Evolutionary conservation across 2,113 vertebrate species (phyloP).

Genomic region (Xyrauchen texanus): DNA sequence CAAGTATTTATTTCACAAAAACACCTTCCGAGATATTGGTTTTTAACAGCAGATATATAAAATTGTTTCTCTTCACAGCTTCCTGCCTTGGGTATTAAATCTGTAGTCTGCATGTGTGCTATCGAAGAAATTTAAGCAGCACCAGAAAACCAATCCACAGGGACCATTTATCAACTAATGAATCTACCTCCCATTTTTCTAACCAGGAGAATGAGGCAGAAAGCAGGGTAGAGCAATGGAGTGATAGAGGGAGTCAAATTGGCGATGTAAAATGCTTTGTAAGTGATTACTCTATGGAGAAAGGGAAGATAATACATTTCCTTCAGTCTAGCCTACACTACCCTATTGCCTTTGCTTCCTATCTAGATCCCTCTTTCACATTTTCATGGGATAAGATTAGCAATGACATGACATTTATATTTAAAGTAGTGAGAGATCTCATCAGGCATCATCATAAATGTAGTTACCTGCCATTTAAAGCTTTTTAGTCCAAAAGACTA

Average conservation of each 20-base stretch:
- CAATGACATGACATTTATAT: too few species aligned
- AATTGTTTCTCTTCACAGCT: not conserved
- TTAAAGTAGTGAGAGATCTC: too few species aligned
- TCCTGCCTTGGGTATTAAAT: not conserved
- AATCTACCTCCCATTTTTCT: constrained; percentile 9
- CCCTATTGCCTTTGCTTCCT: not conserved
- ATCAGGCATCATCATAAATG: too few species aligned
- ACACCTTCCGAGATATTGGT: not conserved
- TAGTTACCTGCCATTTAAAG: too few species aligned
- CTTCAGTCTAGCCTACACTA: too few species aligned
- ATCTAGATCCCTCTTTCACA: too few species aligned
- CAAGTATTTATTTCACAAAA: not conserved
- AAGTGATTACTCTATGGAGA: not conserved
- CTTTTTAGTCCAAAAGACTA: too few species aligned
- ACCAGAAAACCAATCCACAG: not conserved
- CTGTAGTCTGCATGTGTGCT: not conserved
- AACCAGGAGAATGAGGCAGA: not conserved
- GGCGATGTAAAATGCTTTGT: not conserved
- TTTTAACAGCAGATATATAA: not conserved
- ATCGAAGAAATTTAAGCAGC: not conserved
- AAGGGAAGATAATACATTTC: constrained; percentile 18
- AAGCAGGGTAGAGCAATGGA: not conserved
- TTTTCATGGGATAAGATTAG: too few species aligned
- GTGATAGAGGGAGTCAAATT: not conserved
- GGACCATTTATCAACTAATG: constrained; percentile 3